These are phyloP conservation scores for Lophius piscatorius DNA, from an alignment of 2,113 vertebrate species.

Conservation along the genomic window DNA sequence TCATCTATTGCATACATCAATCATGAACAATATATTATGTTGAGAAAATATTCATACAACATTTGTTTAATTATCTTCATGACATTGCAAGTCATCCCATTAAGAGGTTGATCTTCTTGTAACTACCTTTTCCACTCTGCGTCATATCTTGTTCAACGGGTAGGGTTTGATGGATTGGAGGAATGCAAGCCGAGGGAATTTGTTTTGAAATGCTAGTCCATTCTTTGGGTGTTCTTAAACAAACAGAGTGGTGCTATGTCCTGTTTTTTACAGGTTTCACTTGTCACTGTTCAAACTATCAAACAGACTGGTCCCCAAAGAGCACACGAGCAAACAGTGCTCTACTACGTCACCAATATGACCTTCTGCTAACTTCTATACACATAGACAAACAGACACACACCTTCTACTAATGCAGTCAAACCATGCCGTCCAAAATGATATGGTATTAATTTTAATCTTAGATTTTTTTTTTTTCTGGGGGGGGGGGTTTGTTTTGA, in stretches of 20 bases:
- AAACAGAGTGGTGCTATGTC: slow-evolving; percentile 71
- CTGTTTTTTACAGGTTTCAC: slow-evolving; percentile 76
- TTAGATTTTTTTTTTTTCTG: neutral
- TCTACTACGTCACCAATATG: slow-evolving; percentile 69
- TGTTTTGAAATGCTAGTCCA: slow-evolving; percentile 64
- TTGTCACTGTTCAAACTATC: slow-evolving; percentile 80
- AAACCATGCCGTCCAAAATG: slow-evolving; percentile 2
- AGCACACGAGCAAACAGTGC: slow-evolving; percentile 71
- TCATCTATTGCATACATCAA: no score
- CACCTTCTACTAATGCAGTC: slow-evolving; percentile 28
- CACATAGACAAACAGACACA: slow-evolving; percentile 43
- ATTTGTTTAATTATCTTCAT: no score
- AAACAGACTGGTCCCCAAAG: slow-evolving; percentile 58
- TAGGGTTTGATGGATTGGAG: slow-evolving; percentile 72
- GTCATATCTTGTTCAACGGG: slow-evolving; percentile 61
- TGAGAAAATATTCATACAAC: no score
- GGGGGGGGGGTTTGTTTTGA: neutral
- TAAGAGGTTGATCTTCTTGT: slow-evolving; percentile 8
- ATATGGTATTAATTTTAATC: slow-evolving; percentile 27
- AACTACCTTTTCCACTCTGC: slow-evolving; percentile 44
- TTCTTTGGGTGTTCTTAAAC: slow-evolving; percentile 72
- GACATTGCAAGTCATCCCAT: slow-evolving; percentile 43
- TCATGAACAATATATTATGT: no score
- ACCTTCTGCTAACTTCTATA: slow-evolving; percentile 69
- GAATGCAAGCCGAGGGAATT: slow-evolving; percentile 68